These are phyloP conservation scores for Eublepharis macularius DNA, from an alignment of 2,113 vertebrate genomes.

Conservation along the genomic window DNA sequence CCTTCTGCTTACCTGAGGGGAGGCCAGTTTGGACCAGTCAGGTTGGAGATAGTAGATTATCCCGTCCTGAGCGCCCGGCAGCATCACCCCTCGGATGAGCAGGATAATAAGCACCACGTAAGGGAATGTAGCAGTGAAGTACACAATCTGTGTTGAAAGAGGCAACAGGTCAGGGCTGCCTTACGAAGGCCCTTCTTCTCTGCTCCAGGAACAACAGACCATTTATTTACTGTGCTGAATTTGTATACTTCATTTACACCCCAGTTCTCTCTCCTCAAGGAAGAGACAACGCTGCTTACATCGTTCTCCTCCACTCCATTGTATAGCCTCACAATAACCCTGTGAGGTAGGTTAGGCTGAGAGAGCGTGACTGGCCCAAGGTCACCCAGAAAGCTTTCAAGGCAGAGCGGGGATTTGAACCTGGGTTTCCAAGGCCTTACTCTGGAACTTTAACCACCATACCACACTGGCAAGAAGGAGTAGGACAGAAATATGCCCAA, in stretches of 20 bases:
- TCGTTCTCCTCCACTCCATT: no score
- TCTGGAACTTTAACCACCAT: no score
- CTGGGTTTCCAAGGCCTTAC: no score
- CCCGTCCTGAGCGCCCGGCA: slow-evolving; percentile 90
- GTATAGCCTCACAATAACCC: no score
- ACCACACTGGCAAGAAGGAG: neutral
- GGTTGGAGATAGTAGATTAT: slow-evolving; percentile 96
- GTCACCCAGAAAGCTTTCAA: no score
- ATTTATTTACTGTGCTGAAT: no score
- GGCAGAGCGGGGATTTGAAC: no score
- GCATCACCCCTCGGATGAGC: slow-evolving; percentile 87
- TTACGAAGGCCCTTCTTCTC: neutral
- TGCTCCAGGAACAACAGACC: rapidly evolving
- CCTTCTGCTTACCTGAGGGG: slow-evolving; percentile 84
- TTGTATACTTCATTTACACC: no score
- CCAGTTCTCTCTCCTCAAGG: no score
- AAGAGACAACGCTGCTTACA: no score
- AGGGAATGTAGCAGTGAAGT: slow-evolving; percentile 97
- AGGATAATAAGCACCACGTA: slow-evolving; percentile 92
- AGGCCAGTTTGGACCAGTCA: slow-evolving; percentile 93
- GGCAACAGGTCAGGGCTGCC: neutral
- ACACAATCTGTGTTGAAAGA: slow-evolving; percentile 82
- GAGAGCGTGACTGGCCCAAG: no score
- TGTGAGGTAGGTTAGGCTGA: no score
- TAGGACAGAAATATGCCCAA: neutral